phyloP scores from a whole-genome alignment of 1,140 invertebrate genomes.

The Teleogryllus occipitalis region DNA sequence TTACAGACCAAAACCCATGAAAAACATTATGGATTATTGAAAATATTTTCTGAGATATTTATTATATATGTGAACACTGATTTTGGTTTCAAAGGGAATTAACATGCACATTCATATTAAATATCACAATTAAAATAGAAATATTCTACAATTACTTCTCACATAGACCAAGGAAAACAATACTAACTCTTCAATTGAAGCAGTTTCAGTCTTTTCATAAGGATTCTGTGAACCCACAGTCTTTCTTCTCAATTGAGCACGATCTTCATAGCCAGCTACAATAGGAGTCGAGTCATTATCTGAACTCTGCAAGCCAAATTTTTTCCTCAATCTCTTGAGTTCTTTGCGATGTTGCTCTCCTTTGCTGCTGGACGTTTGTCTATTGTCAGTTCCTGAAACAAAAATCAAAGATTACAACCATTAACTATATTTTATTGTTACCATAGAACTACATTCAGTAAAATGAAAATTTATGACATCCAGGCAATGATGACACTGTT shows the following conservation, averaged over 20 bases:
- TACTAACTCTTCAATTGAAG: slow-evolving; percentile 68
- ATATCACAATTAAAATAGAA: too few relatives aligned
- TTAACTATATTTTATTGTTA: background rate
- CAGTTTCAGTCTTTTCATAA: slow-evolving; percentile 69
- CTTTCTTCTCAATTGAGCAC: slow-evolving; percentile 63
- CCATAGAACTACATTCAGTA: background rate
- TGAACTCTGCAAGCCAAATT: slow-evolving; percentile 63
- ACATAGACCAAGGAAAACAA: background rate
- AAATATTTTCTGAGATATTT: too few relatives aligned
- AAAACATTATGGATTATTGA: too few relatives aligned
- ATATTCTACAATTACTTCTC: too few relatives aligned
- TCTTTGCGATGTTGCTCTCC: slow-evolving; percentile 56
- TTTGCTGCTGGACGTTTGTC: slow-evolving; percentile 24
- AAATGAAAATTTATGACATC: too few relatives aligned
- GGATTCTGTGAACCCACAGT: slow-evolving; percentile 73
- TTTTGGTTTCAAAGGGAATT: too few relatives aligned
- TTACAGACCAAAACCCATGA: too few relatives aligned
- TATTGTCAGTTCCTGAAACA: background rate
- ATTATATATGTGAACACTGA: too few relatives aligned
- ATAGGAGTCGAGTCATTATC: slow-evolving; percentile 37
- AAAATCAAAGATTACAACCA: background rate
- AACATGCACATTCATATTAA: too few relatives aligned
- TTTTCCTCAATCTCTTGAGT: slow-evolving; percentile 67
- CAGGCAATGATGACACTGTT: too few relatives aligned
- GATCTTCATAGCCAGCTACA: slow-evolving; percentile 55